Conservation (phyloP, 2,797 vertebrate species). For the Oreortyx pictus region DNA sequence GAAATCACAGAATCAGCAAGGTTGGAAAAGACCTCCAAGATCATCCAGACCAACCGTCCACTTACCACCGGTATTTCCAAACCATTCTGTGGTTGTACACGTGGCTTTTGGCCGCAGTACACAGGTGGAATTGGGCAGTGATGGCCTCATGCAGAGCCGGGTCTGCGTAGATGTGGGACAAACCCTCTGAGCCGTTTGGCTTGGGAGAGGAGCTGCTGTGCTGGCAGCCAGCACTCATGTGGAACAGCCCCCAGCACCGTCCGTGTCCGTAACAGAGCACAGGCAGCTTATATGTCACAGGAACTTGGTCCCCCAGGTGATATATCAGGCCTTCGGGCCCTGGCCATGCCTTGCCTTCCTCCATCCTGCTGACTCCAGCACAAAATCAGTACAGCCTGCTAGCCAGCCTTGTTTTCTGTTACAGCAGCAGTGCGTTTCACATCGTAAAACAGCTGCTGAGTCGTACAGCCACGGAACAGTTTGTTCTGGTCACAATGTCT, state of each 20-base stretch:
- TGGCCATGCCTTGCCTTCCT: not conserved
- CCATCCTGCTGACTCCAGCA: not conserved
- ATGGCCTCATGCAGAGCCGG: not conserved
- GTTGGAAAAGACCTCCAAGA: too few species aligned
- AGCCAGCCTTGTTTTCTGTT: not conserved
- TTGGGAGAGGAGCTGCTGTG: too few species aligned
- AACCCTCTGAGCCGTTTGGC: too few species aligned
- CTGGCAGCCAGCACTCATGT: accelerated
- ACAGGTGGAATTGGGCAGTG: not conserved
- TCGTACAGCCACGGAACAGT: not conserved
- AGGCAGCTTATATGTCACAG: not conserved
- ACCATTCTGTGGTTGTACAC: too few species aligned
- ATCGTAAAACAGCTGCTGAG: not conserved
- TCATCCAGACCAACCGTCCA: too few species aligned
- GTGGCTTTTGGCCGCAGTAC: not conserved
- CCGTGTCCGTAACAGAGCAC: accelerated
- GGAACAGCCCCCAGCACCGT: not conserved
- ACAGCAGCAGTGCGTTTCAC: not conserved
- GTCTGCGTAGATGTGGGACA: too few species aligned
- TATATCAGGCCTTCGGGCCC: not conserved
- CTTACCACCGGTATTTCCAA: too few species aligned
- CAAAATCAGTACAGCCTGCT: not conserved
- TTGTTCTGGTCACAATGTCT: not conserved
- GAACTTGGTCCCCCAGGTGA: too few species aligned
- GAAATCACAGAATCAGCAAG: not conserved